Base-by-base conservation (phyloP, 2,888 invertebrate species). In the Pherbina coryleti region DNA sequence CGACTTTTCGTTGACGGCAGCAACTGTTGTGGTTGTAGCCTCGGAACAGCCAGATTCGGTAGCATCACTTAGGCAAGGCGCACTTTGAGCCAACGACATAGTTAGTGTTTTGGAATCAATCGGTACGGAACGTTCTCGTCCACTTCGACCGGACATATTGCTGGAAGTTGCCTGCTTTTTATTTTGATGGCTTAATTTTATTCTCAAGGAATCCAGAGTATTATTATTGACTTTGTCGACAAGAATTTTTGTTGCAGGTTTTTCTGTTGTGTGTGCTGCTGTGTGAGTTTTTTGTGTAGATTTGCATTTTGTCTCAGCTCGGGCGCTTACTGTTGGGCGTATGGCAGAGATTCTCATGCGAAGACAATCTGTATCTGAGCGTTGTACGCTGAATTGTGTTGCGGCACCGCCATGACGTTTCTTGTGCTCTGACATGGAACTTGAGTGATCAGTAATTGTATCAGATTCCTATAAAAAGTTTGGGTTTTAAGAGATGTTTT, bases 311-410 rank as follows among this genome's bases (percentile, higher is more conserved):
- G 55, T 28, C 5, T 72, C 72, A 19, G 57, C 57, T 37, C 19
- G 22, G 34, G 77, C 76, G 79, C 76, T 53, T 66, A 69, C 74
- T 31, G 81, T 79, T 22, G 86, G 85, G 17, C 88, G 85, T 78
- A 90, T 88, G 19, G 89, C 90, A 17, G 90, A 89, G 77, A 90
- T 90, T 86, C 86, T 90, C 89, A 90, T 90, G 70, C 90, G 87
- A 51, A 90, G 83, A 53, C 90, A 89, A 83, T 86, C 89, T 19
- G 85, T 85, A 81, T 89, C 90, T 70, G 90, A 88, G 80, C 89
- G 88, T 77, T 85, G 87, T 75, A 88, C 87, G 81, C 88, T 88
- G 76, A 88, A 88, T 80, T 88, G 88, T 77, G 87, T 89, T 77
- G 80, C 77, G 67, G 55, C 69, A 72, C 55, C 67, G n/a, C 22